Base-by-base conservation (phyloP, 2,797 vertebrate genomes). In the Microtus californicus region DNA sequence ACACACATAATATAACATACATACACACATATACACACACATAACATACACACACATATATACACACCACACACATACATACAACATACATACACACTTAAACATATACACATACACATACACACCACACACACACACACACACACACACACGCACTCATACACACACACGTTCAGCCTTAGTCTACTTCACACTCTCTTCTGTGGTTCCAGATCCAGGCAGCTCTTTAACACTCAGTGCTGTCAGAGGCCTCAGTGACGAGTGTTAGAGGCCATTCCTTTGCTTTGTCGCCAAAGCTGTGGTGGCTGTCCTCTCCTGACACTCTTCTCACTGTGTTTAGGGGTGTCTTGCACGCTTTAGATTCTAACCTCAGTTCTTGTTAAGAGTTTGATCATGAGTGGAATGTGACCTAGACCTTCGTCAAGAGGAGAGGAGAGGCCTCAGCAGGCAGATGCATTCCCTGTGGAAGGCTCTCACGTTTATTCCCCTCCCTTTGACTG, bases 311-410 rank as follows among this genome's bases (percentile, higher is more conserved):
- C 5, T 89, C 6, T 17, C 21, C 71, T 59, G 80, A 65, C 56
- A 54, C 6, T 31, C 23, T 14, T 78, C 31, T 25, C 14, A 21
- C 34, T 0, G 2, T 56, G 34, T n/a, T 80, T 59, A 45, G 5
- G 78, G 37, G 34, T 7, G 78, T 87, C 15, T 29, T 6, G n/a
- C n/a, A 40, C 13, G 19, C 56, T 56, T 86, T 40, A 63, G 51
- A 48, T 74, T 83, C 65, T 71, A 91, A 92, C 45, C 48, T 88
- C 21, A 65, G 88, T 63, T 63, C 34, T 17, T 69, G 31, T 87
- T 74, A 67, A 76, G 92, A 56, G 40, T 59, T 77, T 25, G 85
- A 67, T 10, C 5, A 78, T 48, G 51, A 91, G 51, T 34, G 15
- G n/a, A 90, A 54, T 0, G 59, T 65, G 81, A 91, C 48, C 17